Percentiles rank a stretch among this genome's conserved stretches.
These are phyloP conservation scores for Odontamblyopus lacepedii DNA, from an alignment of 2,797 vertebrate genomes.

Conservation along the genomic window DNA sequence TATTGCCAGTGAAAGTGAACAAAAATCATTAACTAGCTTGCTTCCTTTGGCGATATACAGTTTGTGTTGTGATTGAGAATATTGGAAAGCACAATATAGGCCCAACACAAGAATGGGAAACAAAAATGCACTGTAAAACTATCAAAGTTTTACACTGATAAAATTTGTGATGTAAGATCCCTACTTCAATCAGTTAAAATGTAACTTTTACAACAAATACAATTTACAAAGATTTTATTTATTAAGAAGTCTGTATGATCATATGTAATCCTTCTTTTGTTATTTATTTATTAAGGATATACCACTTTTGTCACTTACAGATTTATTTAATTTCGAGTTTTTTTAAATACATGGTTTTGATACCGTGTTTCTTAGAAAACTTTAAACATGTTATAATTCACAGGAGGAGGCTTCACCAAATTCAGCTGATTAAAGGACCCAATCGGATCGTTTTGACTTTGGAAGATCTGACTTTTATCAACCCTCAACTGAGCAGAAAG, in stretches of 20 bases:
- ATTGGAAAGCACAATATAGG: background rate
- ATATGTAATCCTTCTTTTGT: too few species aligned
- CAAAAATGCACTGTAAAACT: background rate
- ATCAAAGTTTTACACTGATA: too few species aligned
- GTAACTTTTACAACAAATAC: background rate
- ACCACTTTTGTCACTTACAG: background rate
- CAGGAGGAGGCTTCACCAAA: conserved; percentile 85
- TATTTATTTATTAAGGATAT: background rate
- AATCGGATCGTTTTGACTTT: conserved; percentile 87
- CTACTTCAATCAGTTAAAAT: too few species aligned
- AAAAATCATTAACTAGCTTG: too few species aligned
- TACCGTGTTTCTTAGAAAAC: conserved; percentile 1
- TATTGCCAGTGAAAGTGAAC: too few species aligned
- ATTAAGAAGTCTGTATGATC: background rate
- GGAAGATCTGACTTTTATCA: conserved; percentile 89
- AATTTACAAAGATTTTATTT: background rate
- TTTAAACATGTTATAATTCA: conserved; percentile 21
- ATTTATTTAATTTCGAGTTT: background rate
- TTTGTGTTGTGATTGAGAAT: background rate
- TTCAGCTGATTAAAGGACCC: conserved; percentile 87
- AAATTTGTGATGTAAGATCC: too few species aligned
- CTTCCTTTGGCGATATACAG: too few species aligned
- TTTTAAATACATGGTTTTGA: background rate
- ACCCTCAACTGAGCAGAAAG: conserved; percentile 86
- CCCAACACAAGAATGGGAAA: background rate